Conservation (phyloP, 2,888 invertebrate species). For the Cryptosula pallasiana region DNA sequence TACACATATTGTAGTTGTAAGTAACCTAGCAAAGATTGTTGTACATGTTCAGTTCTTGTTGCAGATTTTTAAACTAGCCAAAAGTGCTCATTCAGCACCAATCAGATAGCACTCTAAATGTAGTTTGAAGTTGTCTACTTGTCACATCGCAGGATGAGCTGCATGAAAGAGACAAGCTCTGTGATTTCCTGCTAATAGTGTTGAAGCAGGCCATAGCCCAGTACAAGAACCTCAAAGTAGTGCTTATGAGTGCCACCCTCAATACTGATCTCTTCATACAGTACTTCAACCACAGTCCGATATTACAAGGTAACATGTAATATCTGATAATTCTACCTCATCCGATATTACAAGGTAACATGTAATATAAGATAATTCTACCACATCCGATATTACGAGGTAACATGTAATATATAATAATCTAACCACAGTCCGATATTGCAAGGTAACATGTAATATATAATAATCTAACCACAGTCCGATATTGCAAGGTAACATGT, state of each 20-base stretch:
- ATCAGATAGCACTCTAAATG: too few relatives aligned
- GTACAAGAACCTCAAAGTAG: slow-evolving; percentile 68
- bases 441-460: slow-evolving; percentile 47
- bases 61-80: too few relatives aligned
- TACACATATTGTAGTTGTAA: slow-evolving; percentile 65
- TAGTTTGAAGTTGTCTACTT: too few relatives aligned
- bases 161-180: slow-evolving; percentile 87
- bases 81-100: too few relatives aligned
- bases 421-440: slow-evolving; percentile 68
- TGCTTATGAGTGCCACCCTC: slow-evolving; percentile 93
- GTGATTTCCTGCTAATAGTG: slow-evolving; percentile 84
- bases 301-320: slow-evolving; percentile 1
- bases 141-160: slow-evolving; percentile 77
- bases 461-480: slow-evolving; percentile 78
- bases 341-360: too few relatives aligned
- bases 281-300: slow-evolving; percentile 75
- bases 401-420: too few relatives aligned
- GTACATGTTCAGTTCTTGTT: too few relatives aligned
- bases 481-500: not conserved
- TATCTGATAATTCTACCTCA: too few relatives aligned
- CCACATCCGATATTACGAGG: too few relatives aligned
- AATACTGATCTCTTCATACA: slow-evolving; percentile 74
- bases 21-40: too few relatives aligned
- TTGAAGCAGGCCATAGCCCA: slow-evolving; percentile 69
- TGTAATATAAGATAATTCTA: too few relatives aligned